These are phyloP conservation scores for Nowickia ferox DNA, from an alignment of 2,888 invertebrate genomes.

Conservation along the genomic window DNA sequence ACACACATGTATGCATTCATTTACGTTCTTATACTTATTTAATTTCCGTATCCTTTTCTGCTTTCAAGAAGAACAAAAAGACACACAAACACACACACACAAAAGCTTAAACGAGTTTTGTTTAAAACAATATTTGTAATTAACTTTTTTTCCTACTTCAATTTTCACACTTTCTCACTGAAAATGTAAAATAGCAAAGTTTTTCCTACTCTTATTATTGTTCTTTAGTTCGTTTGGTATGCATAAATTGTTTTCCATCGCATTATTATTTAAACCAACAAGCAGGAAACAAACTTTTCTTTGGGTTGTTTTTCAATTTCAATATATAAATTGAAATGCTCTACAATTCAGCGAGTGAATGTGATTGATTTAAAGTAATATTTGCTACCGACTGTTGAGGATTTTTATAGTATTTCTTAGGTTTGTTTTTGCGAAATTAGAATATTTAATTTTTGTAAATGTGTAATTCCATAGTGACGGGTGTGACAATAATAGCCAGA, in stretches of 20 bases:
- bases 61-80: neutral
- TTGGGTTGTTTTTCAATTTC: slow-evolving; percentile 52
- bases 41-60: slow-evolving; percentile 39
- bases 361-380: neutral
- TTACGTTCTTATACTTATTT: slow-evolving; percentile 8
- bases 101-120: slow-evolving; percentile 39
- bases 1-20: neutral
- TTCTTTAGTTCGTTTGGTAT: slow-evolving; percentile 36
- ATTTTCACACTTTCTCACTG: slow-evolving; percentile 61
- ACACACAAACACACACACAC: neutral
- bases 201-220: slow-evolving; percentile 22
- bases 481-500: no score
- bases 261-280: slow-evolving; percentile 58
- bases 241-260: slow-evolving; percentile 63
- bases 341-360: neutral
- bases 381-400: neutral
- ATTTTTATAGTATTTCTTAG: neutral
- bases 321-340: slow-evolving; percentile 17
- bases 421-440: no score
- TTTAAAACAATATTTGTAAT: slow-evolving; percentile 66
- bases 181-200: slow-evolving; percentile 58
- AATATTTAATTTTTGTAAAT: no score
- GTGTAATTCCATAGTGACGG: no score
- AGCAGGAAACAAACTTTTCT: slow-evolving; percentile 65
- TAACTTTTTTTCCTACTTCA: slow-evolving; percentile 58